These are phyloP conservation scores for Pachyrhynchus sulphureomaculatus DNA, from an alignment of 1,140 invertebrate genomes.

Conservation along the genomic window DNA sequence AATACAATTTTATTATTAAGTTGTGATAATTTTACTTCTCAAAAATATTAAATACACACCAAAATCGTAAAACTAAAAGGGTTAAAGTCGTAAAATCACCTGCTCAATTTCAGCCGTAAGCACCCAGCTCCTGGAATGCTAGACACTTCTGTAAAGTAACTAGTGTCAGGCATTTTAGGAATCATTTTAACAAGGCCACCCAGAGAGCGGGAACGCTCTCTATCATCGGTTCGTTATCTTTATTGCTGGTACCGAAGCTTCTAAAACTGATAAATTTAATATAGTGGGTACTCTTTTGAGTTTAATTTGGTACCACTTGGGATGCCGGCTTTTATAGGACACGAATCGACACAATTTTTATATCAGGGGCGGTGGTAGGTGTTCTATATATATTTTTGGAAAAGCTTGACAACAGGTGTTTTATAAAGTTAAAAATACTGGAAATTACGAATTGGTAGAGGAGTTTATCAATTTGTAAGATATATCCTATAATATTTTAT, in stretches of 20 bases:
- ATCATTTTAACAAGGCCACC: slow-evolving; percentile 34
- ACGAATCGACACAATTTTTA: slow-evolving; percentile 23
- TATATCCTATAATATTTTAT: no score
- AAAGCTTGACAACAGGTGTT: no score
- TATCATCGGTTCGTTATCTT: slow-evolving; percentile 28
- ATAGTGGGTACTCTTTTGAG: slow-evolving; percentile 27
- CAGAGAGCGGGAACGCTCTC: slow-evolving; percentile 13
- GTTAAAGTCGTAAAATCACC: slow-evolving; percentile 19
- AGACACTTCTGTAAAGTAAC: slow-evolving; percentile 22
- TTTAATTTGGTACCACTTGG: slow-evolving; percentile 30
- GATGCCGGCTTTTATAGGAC: slow-evolving; percentile 26
- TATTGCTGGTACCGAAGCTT: slow-evolving; percentile 34
- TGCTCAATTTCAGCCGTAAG: slow-evolving; percentile 5
- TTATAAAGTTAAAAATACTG: no score
- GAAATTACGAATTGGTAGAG: no score
- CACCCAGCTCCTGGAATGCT: slow-evolving; percentile 28
- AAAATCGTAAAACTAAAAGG: background rate
- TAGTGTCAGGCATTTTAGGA: slow-evolving; percentile 34
- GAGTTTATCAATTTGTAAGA: no score
- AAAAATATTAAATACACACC: no score
- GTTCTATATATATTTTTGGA: no score
- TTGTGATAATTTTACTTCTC: no score
- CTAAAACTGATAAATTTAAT: slow-evolving; percentile 35
- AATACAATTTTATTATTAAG: no score
- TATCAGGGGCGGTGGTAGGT: background rate